Evolutionary conservation across 2,113 vertebrate genomes (phyloP), one percentile per base, ranked within the genome.

Genomic region (Gracilinanus agilis): DNA sequence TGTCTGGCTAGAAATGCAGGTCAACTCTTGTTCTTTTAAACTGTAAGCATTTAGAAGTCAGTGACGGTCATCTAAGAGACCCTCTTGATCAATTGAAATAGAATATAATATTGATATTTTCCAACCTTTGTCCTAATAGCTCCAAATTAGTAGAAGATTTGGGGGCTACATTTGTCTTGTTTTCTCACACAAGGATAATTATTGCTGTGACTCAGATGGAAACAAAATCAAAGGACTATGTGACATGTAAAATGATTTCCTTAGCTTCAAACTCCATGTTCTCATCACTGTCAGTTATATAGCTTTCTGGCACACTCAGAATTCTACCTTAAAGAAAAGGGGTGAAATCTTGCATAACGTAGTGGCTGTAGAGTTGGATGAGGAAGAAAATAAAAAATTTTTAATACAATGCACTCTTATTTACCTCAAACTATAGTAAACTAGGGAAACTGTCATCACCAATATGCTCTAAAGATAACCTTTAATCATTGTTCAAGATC

Each of bases 401-500:
- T 96, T 96, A 90, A 97, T 95, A 95, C 44, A 96, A 92, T 83
- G 25, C 11, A 55, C 88, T 89, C 19, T 90, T 94, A 91, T 9
- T 19, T 94, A 91, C 58, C 89, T 92, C 54, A 90, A 94, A 94
- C 92, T 96, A 96, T 91, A 96, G 40, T 67, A 94, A 95, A 92
- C 55, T 90, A 61, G 27, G 44, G 90, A 95, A 97, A 95, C 90
- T 96, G 95, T 96, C 96, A 96, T 94, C 90, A 88, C 90, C 55
- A 92, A 89, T 95, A 94, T 96, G 44, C 94, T 97, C 93, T 93
- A 92, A 93, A 94, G 75, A 98, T 98, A 97, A 98, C 96, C 96
- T 97, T 97, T 98, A 97, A 97, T 98, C 97, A 97, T 97, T 96
- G 94, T 90, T 94, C 96, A 92, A 92, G 95, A 97, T 97, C 96